phyloP scores from a whole-genome alignment of 2,888 invertebrate genomes.

The Nycteola revayana region DNA sequence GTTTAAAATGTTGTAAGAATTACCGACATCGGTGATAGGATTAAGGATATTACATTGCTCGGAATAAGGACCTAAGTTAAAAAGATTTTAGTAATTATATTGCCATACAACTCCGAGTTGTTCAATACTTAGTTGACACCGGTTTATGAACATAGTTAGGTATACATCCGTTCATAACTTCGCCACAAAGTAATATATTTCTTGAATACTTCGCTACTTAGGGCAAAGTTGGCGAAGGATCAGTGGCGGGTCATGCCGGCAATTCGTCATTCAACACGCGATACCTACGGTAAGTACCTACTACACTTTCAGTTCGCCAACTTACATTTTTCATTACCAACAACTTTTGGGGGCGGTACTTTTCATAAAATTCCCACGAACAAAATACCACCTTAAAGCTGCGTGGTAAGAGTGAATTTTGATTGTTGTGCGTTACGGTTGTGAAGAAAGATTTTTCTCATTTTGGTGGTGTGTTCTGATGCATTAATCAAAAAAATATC shows the following conservation, averaged over 20 bases:
- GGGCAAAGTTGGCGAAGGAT: slow-evolving; percentile 43
- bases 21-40: no score
- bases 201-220: slow-evolving; percentile 27
- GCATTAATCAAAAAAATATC: slow-evolving; percentile 36
- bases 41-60: no score
- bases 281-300: slow-evolving; percentile 56
- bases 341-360: slow-evolving; percentile 44
- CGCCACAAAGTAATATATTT: slow-evolving; percentile 41
- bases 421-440: background rate
- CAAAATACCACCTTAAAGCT: slow-evolving; percentile 21
- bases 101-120: no score
- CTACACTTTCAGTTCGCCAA: slow-evolving; percentile 48
- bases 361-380: slow-evolving; percentile 6
- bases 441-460: slow-evolving; percentile 26
- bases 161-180: slow-evolving; percentile 20
- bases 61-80: no score
- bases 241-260: slow-evolving; percentile 46
- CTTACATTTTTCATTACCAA: slow-evolving; percentile 67
- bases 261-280: slow-evolving; percentile 74
- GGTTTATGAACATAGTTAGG: slow-evolving; percentile 23
- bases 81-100: no score
- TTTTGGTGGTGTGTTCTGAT: slow-evolving; percentile 16
- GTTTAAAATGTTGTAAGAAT: no score
- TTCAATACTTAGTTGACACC: no score
- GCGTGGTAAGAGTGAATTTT: slow-evolving; percentile 9